Evolutionary conservation across 2,888 invertebrate species (phyloP).

Genomic region (Idaea biselata): DNA sequence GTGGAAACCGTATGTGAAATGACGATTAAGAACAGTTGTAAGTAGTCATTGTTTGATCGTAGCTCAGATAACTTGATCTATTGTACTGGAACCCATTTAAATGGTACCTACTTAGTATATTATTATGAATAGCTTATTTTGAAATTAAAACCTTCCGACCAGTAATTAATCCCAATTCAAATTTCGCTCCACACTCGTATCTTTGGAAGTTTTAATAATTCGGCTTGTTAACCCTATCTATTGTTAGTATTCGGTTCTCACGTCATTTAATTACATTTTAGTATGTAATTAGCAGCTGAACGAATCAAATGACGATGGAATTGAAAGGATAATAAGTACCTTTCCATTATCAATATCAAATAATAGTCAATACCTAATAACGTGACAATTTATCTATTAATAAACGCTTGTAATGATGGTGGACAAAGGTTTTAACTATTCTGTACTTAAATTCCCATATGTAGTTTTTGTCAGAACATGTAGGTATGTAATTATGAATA

Average conservation of each 20-base stretch:
- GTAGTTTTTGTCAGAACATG: conserved; percentile 17
- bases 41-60: conserved; percentile 77
- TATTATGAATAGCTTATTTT: conserved; percentile 19
- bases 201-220: conserved; percentile 53
- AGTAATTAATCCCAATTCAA: conserved; percentile 18
- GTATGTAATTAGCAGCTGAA: conserved; percentile 64
- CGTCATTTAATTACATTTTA: conserved; percentile 68
- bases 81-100: conserved; percentile 52
- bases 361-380: conserved; percentile 57
- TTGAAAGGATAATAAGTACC: conserved; percentile 68
- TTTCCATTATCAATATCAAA: conserved; percentile 52
- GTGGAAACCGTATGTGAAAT: conserved; percentile 77
- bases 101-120: conserved; percentile 39
- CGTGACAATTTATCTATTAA: conserved; percentile 46
- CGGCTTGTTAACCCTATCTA: conserved; percentile 53
- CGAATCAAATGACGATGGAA: conserved; percentile 46
- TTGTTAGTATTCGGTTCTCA: conserved; percentile 75
- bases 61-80: conserved; percentile 56
- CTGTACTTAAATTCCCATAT: conserved; percentile 46
- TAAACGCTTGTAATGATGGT: conserved; percentile 35
- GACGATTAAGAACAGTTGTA: conserved; percentile 79
- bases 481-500: conserved; percentile 3
- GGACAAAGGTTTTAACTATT: conserved; percentile 6
- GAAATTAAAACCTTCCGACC: conserved; percentile 20
- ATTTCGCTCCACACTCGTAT: conserved; percentile 49